phyloP scores from a whole-genome alignment of 2,113 vertebrate genomes.

The Zosterops lateralis region DNA sequence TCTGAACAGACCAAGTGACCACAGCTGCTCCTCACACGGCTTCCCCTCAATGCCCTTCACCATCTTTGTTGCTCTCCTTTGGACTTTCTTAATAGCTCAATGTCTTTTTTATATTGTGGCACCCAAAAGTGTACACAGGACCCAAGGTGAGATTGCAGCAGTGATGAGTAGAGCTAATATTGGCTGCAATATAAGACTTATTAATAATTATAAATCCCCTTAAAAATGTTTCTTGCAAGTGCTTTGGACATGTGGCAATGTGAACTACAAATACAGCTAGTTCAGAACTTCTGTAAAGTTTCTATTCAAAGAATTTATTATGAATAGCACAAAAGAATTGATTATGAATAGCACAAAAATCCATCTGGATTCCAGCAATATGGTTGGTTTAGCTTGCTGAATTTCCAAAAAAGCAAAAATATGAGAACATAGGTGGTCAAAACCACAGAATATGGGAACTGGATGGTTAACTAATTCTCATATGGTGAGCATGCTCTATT shows the following conservation, averaged over 20 bases:
- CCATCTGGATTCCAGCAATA: not conserved
- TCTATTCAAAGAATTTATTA: not conserved
- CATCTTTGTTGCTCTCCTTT: not conserved
- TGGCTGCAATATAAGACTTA: not conserved
- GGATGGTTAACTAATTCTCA: not conserved
- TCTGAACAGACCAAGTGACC: not conserved
- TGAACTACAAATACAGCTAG: not conserved
- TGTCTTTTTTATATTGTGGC: not conserved
- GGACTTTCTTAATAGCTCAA: not conserved
- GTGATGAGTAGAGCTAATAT: not conserved
- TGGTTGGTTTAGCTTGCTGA: not conserved
- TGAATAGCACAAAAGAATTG: not conserved
- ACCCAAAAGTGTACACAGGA: not conserved
- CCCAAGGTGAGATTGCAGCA: accelerated
- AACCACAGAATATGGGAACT: not conserved
- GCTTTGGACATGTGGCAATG: not conserved
- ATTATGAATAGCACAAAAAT: not conserved
- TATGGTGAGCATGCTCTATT: not conserved
- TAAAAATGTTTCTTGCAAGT: not conserved
- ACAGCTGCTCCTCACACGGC: accelerated
- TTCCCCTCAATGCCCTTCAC: not conserved
- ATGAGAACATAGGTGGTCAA: not conserved
- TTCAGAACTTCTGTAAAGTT: not conserved
- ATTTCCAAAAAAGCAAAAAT: not conserved
- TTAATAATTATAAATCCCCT: not conserved